Conservation (phyloP, 2,888 invertebrate genomes). For the Philereme vetulata region DNA sequence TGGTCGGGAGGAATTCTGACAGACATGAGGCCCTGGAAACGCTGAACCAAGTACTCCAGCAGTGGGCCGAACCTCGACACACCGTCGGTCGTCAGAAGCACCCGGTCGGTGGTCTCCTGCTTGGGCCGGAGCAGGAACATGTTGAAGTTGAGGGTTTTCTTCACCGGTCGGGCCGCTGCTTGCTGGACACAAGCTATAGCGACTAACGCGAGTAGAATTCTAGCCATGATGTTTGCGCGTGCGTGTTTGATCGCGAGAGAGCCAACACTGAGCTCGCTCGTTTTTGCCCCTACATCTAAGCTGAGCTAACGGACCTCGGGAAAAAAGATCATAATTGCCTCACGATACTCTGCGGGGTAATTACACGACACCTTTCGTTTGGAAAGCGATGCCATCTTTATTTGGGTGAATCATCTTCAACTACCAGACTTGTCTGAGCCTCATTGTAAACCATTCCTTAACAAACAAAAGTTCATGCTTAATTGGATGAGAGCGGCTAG, state of each 20-base stretch:
- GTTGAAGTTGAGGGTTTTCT: constrained; percentile 74
- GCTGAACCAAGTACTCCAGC: constrained; percentile 87
- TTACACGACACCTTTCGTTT: constrained; percentile 80
- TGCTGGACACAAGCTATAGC: constrained; percentile 57
- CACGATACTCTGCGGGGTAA: constrained; percentile 66
- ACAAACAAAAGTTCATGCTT: constrained; percentile 40
- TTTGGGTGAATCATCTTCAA: constrained; percentile 67
- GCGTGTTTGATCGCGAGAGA: constrained; percentile 59
- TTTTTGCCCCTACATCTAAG: constrained; percentile 73
- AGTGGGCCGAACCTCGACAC: constrained; percentile 86
- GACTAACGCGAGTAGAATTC: constrained; percentile 55
- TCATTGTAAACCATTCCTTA: constrained; percentile 24
- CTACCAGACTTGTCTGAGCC: constrained; percentile 52
- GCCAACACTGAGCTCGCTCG: constrained; percentile 66
- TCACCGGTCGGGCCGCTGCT: constrained; percentile 62
- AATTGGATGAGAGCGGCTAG: constrained; percentile 45
- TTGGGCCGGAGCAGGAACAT: constrained; percentile 73
- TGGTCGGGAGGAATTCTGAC: constrained; percentile 85
- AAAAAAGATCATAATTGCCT: constrained; percentile 81
- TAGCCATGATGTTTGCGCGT: constrained; percentile 54
- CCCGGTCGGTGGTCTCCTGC: constrained; percentile 61
- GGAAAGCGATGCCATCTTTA: constrained; percentile 78
- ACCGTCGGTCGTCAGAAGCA: constrained; percentile 66
- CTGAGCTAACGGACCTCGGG: constrained; percentile 76
- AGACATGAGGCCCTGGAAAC: constrained; percentile 88